Conservation (phyloP, 2,797 vertebrate genomes). For the Cercopithecus neglectus region DNA sequence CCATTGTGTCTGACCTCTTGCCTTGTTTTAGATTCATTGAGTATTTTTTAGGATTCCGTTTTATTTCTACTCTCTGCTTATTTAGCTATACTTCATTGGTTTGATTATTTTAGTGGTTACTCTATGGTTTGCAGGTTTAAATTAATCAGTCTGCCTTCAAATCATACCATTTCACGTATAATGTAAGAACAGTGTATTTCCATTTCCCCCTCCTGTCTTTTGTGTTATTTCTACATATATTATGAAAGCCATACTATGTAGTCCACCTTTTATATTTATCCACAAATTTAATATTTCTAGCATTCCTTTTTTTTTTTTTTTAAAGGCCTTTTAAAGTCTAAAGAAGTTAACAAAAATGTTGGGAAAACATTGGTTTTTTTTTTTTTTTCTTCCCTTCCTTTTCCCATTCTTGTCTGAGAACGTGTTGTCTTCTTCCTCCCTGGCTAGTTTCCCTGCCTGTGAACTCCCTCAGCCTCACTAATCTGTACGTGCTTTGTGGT, state of each 20-base stretch:
- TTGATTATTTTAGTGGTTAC: constrained; percentile 1
- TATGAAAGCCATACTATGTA: neutral
- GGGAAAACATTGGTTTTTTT: neutral
- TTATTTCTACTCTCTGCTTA: neutral
- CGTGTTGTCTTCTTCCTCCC: neutral
- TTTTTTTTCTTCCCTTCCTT: neutral
- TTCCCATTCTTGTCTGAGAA: neutral
- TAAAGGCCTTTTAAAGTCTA: neutral
- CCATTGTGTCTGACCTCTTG: neutral
- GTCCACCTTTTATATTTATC: neutral
- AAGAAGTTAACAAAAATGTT: constrained; percentile 3
- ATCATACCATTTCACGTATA: neutral
- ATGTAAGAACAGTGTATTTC: neutral
- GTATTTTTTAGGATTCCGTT: neutral
- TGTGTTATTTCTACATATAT: neutral
- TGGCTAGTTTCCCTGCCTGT: neutral
- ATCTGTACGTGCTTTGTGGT: neutral
- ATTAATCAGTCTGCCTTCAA: neutral
- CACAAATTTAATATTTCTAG: neutral
- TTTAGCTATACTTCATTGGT: neutral
- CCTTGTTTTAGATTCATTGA: neutral
- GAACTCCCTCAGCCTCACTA: neutral
- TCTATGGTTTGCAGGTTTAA: neutral
- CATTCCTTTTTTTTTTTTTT: neutral
- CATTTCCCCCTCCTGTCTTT: neutral